Percentiles rank a stretch among this genome's conserved stretches.
These are phyloP conservation scores for Nixonia krombeini DNA, from an alignment of 1,140 invertebrate species.

Conservation along the genomic window DNA sequence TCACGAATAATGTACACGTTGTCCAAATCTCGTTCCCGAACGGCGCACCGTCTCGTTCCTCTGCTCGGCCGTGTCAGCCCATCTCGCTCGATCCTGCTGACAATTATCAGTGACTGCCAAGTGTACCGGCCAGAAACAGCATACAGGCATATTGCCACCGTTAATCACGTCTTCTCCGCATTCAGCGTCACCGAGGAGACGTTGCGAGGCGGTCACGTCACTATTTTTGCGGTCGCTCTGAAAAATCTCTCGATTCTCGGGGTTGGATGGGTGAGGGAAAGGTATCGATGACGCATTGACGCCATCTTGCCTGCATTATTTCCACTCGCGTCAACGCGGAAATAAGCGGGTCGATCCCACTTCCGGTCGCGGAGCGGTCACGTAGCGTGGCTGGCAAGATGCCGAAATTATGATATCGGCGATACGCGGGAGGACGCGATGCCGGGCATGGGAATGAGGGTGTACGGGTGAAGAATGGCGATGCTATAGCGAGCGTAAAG, in stretches of 20 bases:
- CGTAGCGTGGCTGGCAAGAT: constrained; percentile 59
- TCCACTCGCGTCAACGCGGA: too few species aligned
- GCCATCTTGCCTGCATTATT: too few species aligned
- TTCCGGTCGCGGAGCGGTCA: constrained; percentile 52
- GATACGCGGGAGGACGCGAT: constrained; percentile 58
- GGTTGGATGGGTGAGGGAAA: too few species aligned
- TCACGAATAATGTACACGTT: constrained; percentile 45
- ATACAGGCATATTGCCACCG: constrained; percentile 54
- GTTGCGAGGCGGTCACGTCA: too few species aligned
- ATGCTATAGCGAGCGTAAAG: too few species aligned
- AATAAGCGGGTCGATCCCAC: constrained; percentile 54
- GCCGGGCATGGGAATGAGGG: constrained; percentile 14
- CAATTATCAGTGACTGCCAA: constrained; percentile 34
- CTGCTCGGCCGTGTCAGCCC: constrained; percentile 10
- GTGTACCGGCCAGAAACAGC: constrained; percentile 29
- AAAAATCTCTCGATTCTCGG: too few species aligned
- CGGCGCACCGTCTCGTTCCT: constrained; percentile 23
- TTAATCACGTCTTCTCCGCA: constrained; percentile 55
- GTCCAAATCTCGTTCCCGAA: constrained; percentile 31
- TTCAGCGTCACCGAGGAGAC: constrained; percentile 40
- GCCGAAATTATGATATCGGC: constrained; percentile 70
- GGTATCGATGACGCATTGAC: too few species aligned
- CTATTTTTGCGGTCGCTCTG: too few species aligned
- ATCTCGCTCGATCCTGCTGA: constrained; percentile 29
- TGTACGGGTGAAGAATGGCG: constrained; percentile 1